Percentiles rank a stretch among this genome's conserved stretches.
These are phyloP conservation scores for Zaprionus vittiger DNA, from an alignment of 1,140 invertebrate genomes.

Conservation along the genomic window DNA sequence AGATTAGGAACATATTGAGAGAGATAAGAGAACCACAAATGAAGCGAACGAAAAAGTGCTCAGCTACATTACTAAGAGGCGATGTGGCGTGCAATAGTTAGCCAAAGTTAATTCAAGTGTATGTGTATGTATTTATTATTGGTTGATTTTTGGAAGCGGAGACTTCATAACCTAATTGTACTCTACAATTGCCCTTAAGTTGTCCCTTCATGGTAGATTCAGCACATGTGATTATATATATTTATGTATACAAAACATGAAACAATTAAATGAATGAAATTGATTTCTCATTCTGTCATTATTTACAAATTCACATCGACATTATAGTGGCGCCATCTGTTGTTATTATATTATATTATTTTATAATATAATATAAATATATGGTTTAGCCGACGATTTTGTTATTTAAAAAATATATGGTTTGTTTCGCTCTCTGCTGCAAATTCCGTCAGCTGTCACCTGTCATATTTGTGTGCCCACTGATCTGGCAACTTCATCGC, in stretches of 20 bases:
- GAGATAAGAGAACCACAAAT: not conserved
- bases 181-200: constrained; percentile 57
- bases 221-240: constrained; percentile 78
- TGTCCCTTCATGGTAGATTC: constrained; percentile 58
- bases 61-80: constrained; percentile 17
- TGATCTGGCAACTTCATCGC: constrained; percentile 32
- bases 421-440: not conserved
- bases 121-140: constrained; percentile 52
- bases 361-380: not conserved
- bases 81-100: constrained; percentile 74
- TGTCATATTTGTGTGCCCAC: not conserved
- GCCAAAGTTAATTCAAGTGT: constrained; percentile 73
- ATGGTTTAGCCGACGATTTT: not conserved
- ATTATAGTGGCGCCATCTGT: constrained; percentile 2
- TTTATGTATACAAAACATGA: constrained; percentile 46
- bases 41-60: constrained; percentile 7
- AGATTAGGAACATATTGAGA: constrained; percentile 62
- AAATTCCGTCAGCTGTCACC: not conserved
- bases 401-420: not conserved
- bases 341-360: no score
- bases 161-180: constrained; percentile 46
- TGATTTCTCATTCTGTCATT: not conserved
- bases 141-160: constrained; percentile 40
- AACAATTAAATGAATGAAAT: constrained; percentile 29
- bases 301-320: not conserved